phyloP scores from a whole-genome alignment of 2,113 vertebrate genomes.

The Brachypodius melanocephalos region DNA sequence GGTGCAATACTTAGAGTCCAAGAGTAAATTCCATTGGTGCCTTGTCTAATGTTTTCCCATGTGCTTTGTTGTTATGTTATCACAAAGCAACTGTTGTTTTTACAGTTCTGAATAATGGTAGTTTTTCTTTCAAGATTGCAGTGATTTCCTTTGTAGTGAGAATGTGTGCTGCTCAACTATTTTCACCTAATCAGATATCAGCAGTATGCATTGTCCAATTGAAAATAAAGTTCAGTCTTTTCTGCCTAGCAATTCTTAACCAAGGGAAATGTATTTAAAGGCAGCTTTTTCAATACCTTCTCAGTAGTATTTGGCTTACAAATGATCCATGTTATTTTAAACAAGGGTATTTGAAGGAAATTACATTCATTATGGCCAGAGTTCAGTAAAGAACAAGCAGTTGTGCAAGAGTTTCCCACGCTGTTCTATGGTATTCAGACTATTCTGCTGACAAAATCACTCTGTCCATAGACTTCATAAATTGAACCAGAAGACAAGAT shows the following conservation, averaged over 20 bases:
- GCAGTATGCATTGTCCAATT: neutral
- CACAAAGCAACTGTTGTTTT: neutral
- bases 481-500: neutral
- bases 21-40: neutral
- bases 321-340: conserved; percentile 12
- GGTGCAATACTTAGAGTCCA: neutral
- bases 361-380: neutral
- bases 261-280: neutral
- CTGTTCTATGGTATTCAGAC: neutral
- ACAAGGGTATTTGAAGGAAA: conserved; percentile 43
- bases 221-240: neutral
- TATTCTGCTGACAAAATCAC: neutral
- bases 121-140: neutral
- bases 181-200: neutral
- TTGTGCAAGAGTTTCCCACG: conserved; percentile 3
- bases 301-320: neutral
- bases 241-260: neutral
- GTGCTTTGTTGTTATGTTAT: neutral
- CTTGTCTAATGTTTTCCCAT: neutral
- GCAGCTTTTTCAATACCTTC: conserved; percentile 4
- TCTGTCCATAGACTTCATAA: neutral
- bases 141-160: neutral
- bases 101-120: neutral
- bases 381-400: neutral
- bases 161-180: neutral